A percentile compares a stretch with the other conserved stretches of the same genome.
Evolutionary conservation across 2,113 vertebrate species (phyloP).

Genomic region (Numenius arquata): DNA sequence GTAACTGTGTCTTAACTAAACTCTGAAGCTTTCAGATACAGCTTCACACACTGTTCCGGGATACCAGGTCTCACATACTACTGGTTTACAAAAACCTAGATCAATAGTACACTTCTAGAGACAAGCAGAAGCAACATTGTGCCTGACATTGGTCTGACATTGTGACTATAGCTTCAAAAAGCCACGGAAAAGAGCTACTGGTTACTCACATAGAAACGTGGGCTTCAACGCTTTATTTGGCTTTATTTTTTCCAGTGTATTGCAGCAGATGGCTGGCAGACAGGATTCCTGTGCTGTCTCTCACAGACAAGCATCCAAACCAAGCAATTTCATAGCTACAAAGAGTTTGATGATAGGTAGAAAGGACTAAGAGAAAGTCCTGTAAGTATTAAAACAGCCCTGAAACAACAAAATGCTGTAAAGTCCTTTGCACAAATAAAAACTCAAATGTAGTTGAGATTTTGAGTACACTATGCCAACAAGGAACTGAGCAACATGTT

Average conservation of each 20-base stretch:
- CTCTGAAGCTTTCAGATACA: background rate
- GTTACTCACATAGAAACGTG: background rate
- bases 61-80: background rate
- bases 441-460: background rate
- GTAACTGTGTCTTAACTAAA: background rate
- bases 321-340: background rate
- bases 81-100: background rate
- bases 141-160: background rate
- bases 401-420: background rate
- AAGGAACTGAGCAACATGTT: background rate
- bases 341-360: background rate
- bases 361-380: background rate
- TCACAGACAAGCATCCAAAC: background rate
- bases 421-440: background rate
- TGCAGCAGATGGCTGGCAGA: background rate
- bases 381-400: background rate
- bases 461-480: background rate
- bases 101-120: background rate
- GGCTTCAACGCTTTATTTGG: background rate
- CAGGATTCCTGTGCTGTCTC: background rate
- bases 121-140: background rate
- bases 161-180: background rate
- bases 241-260: background rate
- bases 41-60: background rate
- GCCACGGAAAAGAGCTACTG: background rate